A percentile compares a stretch with the other conserved stretches of the same genome.
phyloP scores from a whole-genome alignment of 2,113 vertebrate genomes.

The Cephalopholis sonnerati region DNA sequence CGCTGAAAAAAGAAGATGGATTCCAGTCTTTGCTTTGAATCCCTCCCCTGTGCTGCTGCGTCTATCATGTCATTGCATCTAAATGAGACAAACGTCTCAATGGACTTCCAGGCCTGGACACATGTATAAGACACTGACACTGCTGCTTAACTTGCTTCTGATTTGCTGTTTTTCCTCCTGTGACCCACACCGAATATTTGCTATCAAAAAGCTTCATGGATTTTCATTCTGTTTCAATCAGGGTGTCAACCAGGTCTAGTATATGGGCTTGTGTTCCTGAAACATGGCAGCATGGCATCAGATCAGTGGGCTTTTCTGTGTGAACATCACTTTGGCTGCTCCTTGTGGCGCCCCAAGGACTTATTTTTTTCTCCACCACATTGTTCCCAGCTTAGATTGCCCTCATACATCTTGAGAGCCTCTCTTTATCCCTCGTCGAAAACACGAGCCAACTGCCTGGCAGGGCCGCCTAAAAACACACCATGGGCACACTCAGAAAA shows the following conservation, averaged over 20 bases:
- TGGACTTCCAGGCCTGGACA: background rate
- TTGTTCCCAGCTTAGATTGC: background rate
- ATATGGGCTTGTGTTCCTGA: background rate
- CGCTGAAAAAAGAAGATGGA: background rate
- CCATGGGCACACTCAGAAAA: background rate
- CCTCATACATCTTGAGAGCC: background rate
- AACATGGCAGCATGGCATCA: background rate
- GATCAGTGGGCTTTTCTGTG: background rate
- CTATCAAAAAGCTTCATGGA: background rate
- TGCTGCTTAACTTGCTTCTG: background rate
- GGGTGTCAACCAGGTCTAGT: background rate
- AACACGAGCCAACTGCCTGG: background rate
- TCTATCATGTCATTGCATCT: conserved; percentile 39
- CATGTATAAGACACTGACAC: background rate
- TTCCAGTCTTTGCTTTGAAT: conserved; percentile 36
- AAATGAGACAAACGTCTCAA: conserved; percentile 13
- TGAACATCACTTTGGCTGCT: background rate
- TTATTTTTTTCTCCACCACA: background rate
- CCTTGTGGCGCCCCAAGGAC: background rate
- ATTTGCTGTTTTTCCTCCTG: background rate
- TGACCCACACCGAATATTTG: too few relatives aligned
- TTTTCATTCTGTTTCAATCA: background rate
- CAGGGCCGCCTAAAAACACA: background rate
- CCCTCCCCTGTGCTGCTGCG: background rate
- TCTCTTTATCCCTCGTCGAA: background rate